Conservation (phyloP, 2,888 invertebrate species). For the Mimumesa dahlbomi region DNA sequence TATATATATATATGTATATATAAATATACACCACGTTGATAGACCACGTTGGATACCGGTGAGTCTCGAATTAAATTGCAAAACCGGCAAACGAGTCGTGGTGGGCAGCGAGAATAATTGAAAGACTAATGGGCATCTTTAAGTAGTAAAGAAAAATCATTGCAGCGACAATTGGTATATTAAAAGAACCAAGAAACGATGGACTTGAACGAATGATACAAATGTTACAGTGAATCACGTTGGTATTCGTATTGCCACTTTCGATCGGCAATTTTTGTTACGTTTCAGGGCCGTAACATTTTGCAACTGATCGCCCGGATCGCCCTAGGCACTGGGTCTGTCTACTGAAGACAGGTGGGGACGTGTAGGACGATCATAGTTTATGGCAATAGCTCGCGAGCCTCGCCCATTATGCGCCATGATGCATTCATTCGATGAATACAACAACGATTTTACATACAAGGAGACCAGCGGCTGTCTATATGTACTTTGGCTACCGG, state of each 20-base stretch:
- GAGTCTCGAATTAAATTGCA: slow-evolving; percentile 60
- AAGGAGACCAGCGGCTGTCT: slow-evolving; percentile 47
- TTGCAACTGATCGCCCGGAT: slow-evolving; percentile 68
- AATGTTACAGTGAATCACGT: not conserved
- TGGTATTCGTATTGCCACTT: slow-evolving; percentile 46
- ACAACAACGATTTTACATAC: slow-evolving; percentile 59
- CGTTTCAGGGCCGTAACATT: slow-evolving; percentile 54
- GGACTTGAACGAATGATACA: not conserved
- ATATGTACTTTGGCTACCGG: slow-evolving; percentile 46
- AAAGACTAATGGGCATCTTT: slow-evolving; percentile 47
- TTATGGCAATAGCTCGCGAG: slow-evolving; percentile 74
- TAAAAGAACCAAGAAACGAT: too few species aligned
- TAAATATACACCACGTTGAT: slow-evolving; percentile 33
- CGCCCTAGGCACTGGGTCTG: slow-evolving; percentile 57
- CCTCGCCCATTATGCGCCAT: slow-evolving; percentile 74
- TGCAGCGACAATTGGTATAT: too few species aligned
- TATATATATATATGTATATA: slow-evolving; percentile 6
- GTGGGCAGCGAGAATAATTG: slow-evolving; percentile 58
- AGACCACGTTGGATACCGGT: slow-evolving; percentile 11
- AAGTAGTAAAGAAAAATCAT: too few species aligned
- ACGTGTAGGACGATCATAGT: slow-evolving; percentile 77
- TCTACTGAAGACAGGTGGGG: slow-evolving; percentile 78
- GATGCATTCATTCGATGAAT: slow-evolving; percentile 69
- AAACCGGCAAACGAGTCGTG: slow-evolving; percentile 42
- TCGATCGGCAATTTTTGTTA: slow-evolving; percentile 46